Percentiles rank a stretch among this genome's conserved stretches.
These are phyloP conservation scores for Microtus richardsoni DNA, from an alignment of 2,113 vertebrate species.

Conservation along the genomic window DNA sequence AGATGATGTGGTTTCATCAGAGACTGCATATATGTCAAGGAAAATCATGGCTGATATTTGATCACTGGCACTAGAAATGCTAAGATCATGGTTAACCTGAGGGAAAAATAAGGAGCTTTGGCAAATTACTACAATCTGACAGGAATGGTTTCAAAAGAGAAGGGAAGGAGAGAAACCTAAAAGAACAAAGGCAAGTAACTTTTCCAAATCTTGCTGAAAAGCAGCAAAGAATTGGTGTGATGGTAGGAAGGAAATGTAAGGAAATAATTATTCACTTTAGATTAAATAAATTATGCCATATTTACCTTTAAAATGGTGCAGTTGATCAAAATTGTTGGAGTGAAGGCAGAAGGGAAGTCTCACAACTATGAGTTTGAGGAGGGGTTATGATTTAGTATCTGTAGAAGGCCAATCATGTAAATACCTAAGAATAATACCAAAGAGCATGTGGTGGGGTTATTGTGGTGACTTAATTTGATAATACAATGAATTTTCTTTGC, in stretches of 20 bases:
- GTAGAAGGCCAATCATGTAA: neutral
- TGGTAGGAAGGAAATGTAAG: neutral
- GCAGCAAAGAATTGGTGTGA: neutral
- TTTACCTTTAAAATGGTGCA: neutral
- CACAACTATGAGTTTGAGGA: neutral
- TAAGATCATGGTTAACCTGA: neutral
- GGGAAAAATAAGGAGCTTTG: neutral
- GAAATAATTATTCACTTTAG: neutral
- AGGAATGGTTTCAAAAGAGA: neutral
- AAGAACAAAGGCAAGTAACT: neutral
- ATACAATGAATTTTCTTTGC: neutral
- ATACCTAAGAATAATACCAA: neutral
- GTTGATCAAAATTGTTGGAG: neutral
- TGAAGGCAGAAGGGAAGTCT: neutral
- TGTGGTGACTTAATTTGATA: neutral
- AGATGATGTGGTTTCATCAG: neutral
- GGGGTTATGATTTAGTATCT: neutral
- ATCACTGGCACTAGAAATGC: neutral
- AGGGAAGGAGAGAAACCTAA: neutral
- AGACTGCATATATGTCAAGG: neutral
- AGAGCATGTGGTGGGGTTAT: neutral
- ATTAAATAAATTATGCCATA: neutral
- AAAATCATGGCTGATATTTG: neutral
- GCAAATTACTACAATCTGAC: neutral
- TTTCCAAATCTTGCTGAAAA: conserved; percentile 20